Evolutionary conservation across 1,140 invertebrate genomes (phyloP), one percentile per base, ranked within the genome.

Genomic region (Bombus huntii): DNA sequence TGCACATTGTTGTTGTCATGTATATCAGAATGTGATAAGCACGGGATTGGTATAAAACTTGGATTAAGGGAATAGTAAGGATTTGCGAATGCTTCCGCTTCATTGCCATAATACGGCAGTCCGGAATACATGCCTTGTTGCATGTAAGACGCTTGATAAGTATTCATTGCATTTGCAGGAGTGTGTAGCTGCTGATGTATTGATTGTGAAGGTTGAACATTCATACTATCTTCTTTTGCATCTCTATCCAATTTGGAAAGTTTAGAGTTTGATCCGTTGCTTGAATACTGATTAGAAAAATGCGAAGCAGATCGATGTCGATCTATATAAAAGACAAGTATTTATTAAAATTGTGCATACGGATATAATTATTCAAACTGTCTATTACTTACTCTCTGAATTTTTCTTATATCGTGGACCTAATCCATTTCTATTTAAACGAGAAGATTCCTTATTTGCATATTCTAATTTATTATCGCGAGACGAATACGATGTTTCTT

Each of bases 371-470:
- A 44, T 71, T 81, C 74, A 5, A 31, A 79, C 10, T 44, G 42
- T 25, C 72, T 78, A 28, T 74, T 15, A 66, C 68, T 42, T 81
- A 92, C 92, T 84, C 5, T 90, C 92, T n/a, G 81, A 53, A 85
- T 88, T 91, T 82, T 86, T 92, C 34, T 92, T 93, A 78, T 92
- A 92, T 71, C 92, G 87, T 18, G 92, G 84, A n/a, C 87, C 83
- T 15, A 88, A 53, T 18, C 86, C 76, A 37, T 91, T 93, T 37
- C 83, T 87, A 39, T 37, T 91, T 62, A 83, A 80, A 34, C 83
- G 68, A 37, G 71, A 71, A 18, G 47, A 28, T 5, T 91, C 88
- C 34, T 82, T 91, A 79, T 86, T 90, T 28, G 72, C 15, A 77
- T 34, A 47, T 6, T 37, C 66, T 39, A 85, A 70, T 12, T 82